Evolutionary conservation across 2,888 invertebrate species (phyloP), one percentile per base, ranked within the genome.

Genomic region (Melolontha melolontha): DNA sequence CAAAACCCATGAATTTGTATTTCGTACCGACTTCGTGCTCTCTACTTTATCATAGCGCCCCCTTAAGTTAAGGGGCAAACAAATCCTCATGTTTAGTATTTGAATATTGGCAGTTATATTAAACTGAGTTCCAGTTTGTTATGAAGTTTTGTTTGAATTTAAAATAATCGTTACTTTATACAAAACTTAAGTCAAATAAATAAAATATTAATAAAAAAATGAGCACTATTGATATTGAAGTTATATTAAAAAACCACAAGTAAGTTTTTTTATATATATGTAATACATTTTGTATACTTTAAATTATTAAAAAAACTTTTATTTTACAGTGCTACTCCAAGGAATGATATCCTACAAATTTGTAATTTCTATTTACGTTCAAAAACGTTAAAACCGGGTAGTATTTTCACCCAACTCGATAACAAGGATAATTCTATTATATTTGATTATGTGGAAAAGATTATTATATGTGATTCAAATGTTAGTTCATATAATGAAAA

Each of bases 381-480:
- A 34, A 73, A 71, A 17, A 75, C 75, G 50, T 67, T 79, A 29
- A 70, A 72, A 22, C 74, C 80, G 6, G 79, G 80, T 64, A 76
- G 74, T 50, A 67, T 80, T 27, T 76, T 81, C 44, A 76, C 75
- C 10, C 66, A 75, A 57, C 79, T 81, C 70, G 71, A 75, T 68
- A 71, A 72, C 10, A 69, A 74, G 14, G 71, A 75, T 62, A 70
- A 77, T 59, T 65, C 67, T 2, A 71, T 78, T 41, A 68, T 80
- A 42, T 71, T 71, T 54, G 75, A 78, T 12, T 72, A 76, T 68
- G 77, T 81, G 4, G 75, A 79, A 55, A 74, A 75, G 42, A 79
- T 83, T 34, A 76, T 80, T 51, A 74, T 82, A 14, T 81, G 78
- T 29, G 78, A 79, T 49, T 71, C 17, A 51, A 68, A 39, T 69